Percentiles rank a stretch among this genome's conserved stretches.
Conservation (phyloP, 2,113 vertebrate species). For the Oenanthe melanoleuca region DNA sequence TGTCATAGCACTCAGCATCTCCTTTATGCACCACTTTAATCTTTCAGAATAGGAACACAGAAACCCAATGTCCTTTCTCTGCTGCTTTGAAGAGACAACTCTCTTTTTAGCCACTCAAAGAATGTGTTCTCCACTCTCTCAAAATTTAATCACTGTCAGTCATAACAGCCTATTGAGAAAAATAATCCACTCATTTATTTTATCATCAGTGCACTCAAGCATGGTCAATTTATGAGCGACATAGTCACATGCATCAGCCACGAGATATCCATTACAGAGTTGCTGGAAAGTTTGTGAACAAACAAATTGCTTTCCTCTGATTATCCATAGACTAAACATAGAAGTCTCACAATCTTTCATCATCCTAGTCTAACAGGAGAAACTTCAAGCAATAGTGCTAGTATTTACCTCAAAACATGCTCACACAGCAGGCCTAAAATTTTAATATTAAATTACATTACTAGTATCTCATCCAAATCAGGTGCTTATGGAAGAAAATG, state of each 20-base stretch:
- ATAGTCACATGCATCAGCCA: slow-evolving; percentile 47
- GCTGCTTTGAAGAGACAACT: slow-evolving; percentile 23
- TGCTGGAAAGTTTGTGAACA: slow-evolving; percentile 3
- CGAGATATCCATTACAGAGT: slow-evolving; percentile 19
- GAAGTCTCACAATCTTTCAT: background rate
- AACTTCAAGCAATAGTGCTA: background rate
- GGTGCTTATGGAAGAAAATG: background rate
- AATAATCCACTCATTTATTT: slow-evolving; percentile 69
- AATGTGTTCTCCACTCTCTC: slow-evolving; percentile 31
- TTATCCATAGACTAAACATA: slow-evolving; percentile 16
- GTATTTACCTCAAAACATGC: background rate
- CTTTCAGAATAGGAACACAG: background rate
- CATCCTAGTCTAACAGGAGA: background rate
- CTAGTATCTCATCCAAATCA: background rate
- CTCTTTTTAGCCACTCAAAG: slow-evolving; percentile 16
- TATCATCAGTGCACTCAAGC: slow-evolving; percentile 62
- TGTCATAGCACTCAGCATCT: background rate
- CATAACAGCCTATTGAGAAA: slow-evolving; percentile 66
- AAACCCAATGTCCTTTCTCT: slow-evolving; percentile 31
- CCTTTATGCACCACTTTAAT: background rate
- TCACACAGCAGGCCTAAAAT: background rate
- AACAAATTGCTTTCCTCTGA: slow-evolving; percentile 45
- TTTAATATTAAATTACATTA: background rate
- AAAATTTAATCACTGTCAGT: slow-evolving; percentile 60
- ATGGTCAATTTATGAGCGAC: slow-evolving; percentile 49